Base-by-base conservation (phyloP, 2,888 invertebrate genomes). In the Sphaeridia pumilis region DNA sequence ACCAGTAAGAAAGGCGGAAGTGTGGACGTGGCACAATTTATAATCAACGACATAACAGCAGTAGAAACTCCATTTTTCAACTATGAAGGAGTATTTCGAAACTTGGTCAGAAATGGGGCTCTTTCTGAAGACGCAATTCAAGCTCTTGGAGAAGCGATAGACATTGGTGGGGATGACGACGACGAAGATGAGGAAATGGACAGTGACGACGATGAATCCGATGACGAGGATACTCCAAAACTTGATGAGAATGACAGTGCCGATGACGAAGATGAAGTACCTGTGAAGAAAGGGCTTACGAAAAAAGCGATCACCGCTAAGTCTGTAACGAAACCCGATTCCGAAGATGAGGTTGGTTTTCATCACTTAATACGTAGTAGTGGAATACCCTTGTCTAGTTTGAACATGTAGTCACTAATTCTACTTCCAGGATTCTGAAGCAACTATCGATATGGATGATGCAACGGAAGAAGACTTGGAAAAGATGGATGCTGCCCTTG, bases 401-500 rank as follows among this genome's bases (percentile, higher is more conserved):
- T 34, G 26, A 10, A 41, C 12, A 7, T 26, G 28, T 21, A 31
- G n/a, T 42, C 34, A n/a, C 20, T 46, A 20, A n/a, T 17, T 34
- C 28, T 35, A 27, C 20, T 38, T 24, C 3, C 22, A 57, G 56
- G 60, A 58, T 27, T 56, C 54, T 12, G 61, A 58, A 17, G 58
- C 54, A 10, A 45, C 52, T n/a, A 52, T 61, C 22, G 54, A 55
- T 24, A 55, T 61, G 56, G 61, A 61, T 36, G 55, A 59, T 1
- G 58, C 59, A 3, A 55, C 56, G 2, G 58, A 56, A 43, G 58
- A 58, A 25, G 61, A 61, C 38, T 48, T 61, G 17, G 46, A 55
- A 34, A 52, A 35, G 20, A 61, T 59, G 59, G 57, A 61, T 35
- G 49, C 28, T 2, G 59, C 58, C n/a, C 36, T 61, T 28, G 57